A percentile compares a stretch with the other conserved stretches of the same genome.
Evolutionary conservation across 2,797 vertebrate genomes (phyloP).

Genomic region (Garrulus glandarius): DNA sequence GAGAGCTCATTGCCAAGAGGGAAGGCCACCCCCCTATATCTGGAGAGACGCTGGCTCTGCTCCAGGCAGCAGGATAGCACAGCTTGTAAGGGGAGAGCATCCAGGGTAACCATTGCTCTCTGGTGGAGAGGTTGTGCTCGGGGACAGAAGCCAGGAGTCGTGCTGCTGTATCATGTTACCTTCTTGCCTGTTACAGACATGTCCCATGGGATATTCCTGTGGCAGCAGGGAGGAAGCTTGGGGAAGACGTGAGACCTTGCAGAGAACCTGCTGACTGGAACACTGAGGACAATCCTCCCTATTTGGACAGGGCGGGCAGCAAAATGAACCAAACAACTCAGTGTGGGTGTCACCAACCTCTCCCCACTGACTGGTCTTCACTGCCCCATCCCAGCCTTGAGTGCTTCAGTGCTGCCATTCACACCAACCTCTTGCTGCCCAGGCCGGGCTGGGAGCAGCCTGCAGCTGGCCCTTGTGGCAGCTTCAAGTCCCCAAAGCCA

Average conservation of each 20-base stretch:
- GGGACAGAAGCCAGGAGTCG: accelerated
- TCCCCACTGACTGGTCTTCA: not conserved
- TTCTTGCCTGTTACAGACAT: not conserved
- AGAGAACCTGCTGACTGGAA: not conserved
- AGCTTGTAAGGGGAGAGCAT: not conserved
- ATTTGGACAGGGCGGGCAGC: accelerated
- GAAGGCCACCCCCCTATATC: accelerated
- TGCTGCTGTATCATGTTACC: accelerated
- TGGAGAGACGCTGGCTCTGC: not conserved
- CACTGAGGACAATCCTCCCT: not conserved
- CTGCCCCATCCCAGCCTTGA: not conserved
- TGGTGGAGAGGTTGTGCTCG: not conserved
- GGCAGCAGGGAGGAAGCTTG: not conserved
- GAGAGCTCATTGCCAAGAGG: not conserved
- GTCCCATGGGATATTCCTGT: accelerated
- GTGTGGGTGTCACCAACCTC: not conserved
- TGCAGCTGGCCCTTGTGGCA: not conserved
- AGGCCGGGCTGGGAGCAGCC: not conserved
- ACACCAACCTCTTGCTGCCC: not conserved
- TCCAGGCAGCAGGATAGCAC: not conserved
- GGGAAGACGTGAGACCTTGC: not conserved
- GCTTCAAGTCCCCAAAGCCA: not conserved
- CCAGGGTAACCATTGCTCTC: not conserved
- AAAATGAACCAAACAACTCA: not conserved
- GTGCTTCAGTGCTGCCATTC: not conserved